Evolutionary conservation across 2,113 vertebrate species (phyloP).

Genomic region (Fulmarus glacialis): DNA sequence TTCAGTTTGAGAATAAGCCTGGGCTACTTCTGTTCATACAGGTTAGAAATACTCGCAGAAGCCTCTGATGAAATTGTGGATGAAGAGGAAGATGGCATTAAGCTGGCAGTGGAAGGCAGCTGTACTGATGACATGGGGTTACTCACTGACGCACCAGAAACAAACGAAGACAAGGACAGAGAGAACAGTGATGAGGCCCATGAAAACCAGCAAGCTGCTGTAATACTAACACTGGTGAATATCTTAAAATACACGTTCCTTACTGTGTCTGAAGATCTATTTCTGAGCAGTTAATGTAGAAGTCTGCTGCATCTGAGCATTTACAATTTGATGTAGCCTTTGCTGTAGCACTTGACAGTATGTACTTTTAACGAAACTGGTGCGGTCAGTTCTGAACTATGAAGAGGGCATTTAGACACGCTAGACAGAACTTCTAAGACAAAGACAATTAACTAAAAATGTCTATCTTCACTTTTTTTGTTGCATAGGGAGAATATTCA

Average conservation of each 20-base stretch:
- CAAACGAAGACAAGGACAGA: neutral
- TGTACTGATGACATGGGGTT: neutral
- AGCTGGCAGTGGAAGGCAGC: neutral
- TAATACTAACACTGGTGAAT: constrained; percentile 70
- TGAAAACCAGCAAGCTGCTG: neutral
- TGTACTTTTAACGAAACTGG: neutral
- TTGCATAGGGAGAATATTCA: neutral
- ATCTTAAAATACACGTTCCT: neutral
- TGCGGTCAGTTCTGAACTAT: neutral
- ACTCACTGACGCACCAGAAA: neutral
- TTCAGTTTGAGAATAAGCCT: neutral
- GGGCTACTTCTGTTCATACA: constrained; percentile 16
- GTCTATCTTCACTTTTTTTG: neutral
- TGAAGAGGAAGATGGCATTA: constrained; percentile 41
- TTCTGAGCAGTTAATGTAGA: neutral
- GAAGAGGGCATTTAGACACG: neutral
- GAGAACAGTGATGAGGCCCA: neutral
- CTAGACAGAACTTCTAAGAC: neutral
- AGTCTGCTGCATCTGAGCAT: neutral
- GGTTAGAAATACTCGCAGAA: constrained; percentile 74
- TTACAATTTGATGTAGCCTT: neutral
- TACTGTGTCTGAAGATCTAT: neutral
- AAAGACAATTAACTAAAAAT: neutral
- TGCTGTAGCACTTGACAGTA: neutral
- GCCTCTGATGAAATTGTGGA: constrained; percentile 45